Evolutionary conservation across 2,888 invertebrate genomes (phyloP).

Genomic region (Rotaria macrura): DNA sequence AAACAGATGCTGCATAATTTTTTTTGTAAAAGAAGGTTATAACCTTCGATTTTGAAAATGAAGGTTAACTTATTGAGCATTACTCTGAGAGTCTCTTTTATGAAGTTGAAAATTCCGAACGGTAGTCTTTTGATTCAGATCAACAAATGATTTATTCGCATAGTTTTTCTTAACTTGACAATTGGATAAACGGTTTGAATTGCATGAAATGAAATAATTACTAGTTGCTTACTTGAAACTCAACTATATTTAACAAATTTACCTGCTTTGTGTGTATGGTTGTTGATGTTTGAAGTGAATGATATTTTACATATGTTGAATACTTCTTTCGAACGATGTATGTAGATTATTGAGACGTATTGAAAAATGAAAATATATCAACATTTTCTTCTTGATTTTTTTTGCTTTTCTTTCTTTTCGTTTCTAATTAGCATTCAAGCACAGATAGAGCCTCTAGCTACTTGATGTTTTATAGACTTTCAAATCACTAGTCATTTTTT

Average conservation of each 20-base stretch:
- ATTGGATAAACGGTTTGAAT: no score
- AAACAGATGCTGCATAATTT: no score
- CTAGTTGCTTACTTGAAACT: no score
- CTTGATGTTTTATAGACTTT: background rate
- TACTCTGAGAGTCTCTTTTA: no score
- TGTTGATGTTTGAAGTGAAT: background rate
- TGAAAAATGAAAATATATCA: background rate
- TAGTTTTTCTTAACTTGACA: no score
- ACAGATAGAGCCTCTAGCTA: background rate
- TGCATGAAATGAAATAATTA: no score
- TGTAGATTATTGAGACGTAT: background rate
- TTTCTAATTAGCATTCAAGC: background rate
- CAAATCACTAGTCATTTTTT: background rate
- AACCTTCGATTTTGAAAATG: no score
- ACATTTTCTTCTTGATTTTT: background rate
- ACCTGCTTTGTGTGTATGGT: background rate
- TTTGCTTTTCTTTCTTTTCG: background rate
- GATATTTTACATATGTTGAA: background rate
- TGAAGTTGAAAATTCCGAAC: no score
- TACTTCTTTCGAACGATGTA: background rate
- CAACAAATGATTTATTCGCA: no score
- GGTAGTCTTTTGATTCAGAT: no score
- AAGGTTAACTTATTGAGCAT: no score
- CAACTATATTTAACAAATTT: background rate
- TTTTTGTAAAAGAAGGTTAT: no score